Conservation (phyloP, 2,888 invertebrate species). For the Andricus quercusramuli region DNA sequence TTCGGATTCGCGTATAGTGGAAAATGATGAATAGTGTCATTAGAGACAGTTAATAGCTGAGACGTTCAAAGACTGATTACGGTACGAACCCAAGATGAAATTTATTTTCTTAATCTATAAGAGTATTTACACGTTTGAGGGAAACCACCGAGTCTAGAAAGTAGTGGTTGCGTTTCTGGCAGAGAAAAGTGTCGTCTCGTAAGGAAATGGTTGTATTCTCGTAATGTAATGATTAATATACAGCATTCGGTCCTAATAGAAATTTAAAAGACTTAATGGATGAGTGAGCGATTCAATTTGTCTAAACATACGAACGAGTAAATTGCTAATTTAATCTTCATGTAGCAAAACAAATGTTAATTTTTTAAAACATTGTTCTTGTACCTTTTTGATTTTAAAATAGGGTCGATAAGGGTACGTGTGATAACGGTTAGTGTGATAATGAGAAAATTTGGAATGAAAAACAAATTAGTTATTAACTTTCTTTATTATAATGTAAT, state of each 20-base stretch:
- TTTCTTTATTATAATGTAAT: too few species aligned
- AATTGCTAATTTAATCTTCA: not conserved
- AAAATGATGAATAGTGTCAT: slow-evolving; percentile 26
- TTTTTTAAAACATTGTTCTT: too few species aligned
- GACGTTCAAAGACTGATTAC: slow-evolving; percentile 14
- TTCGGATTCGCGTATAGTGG: not conserved
- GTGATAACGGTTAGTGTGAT: too few species aligned
- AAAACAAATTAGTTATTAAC: too few species aligned
- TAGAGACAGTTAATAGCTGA: slow-evolving; percentile 25
- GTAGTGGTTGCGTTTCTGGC: slow-evolving; percentile 3
- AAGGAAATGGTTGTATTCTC: not conserved
- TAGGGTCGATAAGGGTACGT: too few species aligned
- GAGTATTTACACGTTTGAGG: slow-evolving; percentile 30
- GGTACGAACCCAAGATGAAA: slow-evolving; percentile 17
- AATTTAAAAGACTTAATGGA: not conserved
- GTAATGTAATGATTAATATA: not conserved
- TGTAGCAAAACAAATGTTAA: too few species aligned
- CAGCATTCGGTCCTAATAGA: not conserved
- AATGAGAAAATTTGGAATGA: too few species aligned
- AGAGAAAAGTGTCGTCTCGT: slow-evolving; percentile 3
- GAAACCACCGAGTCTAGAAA: slow-evolving; percentile 21
- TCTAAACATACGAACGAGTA: not conserved
- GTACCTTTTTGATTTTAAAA: too few species aligned
- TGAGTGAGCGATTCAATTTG: not conserved
- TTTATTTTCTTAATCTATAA: slow-evolving; percentile 31